phyloP scores from a whole-genome alignment of 35 echinoderm and acorn worm genomes.

The Holothuria glaberrima region DNA sequence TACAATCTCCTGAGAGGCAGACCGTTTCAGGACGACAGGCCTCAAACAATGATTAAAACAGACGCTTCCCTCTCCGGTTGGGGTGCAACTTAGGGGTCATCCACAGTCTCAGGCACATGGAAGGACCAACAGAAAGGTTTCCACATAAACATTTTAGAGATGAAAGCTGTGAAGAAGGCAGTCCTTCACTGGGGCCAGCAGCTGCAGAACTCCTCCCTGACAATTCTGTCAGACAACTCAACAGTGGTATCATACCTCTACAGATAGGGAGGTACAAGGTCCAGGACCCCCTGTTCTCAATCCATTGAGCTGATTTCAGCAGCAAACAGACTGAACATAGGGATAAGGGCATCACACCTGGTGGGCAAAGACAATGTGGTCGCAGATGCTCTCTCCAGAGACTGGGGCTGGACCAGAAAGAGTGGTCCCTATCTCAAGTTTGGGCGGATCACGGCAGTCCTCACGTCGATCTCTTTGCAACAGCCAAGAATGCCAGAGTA shows the following conservation, averaged over 20 bases:
- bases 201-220: neutral
- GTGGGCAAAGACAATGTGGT: neutral
- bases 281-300: neutral
- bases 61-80: neutral
- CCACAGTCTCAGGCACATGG: neutral
- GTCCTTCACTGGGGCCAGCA: neutral
- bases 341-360: too few relatives aligned
- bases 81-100: neutral
- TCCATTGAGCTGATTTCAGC: neutral
- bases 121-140: too few relatives aligned
- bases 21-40: too few relatives aligned
- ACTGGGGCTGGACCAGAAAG: too few relatives aligned
- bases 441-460: too few relatives aligned
- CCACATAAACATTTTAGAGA: neutral
- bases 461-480: too few relatives aligned
- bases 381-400: conserved; percentile 18
- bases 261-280: neutral
- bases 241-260: neutral
- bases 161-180: neutral
- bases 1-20: neutral
- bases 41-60: neutral
- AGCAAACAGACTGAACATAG: too few relatives aligned
- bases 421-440: too few relatives aligned
- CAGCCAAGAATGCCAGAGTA: neutral
- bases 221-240: neutral